These are phyloP conservation scores for Cactoblastis cactorum DNA, from an alignment of 2,888 invertebrate species.

Conservation along the genomic window DNA sequence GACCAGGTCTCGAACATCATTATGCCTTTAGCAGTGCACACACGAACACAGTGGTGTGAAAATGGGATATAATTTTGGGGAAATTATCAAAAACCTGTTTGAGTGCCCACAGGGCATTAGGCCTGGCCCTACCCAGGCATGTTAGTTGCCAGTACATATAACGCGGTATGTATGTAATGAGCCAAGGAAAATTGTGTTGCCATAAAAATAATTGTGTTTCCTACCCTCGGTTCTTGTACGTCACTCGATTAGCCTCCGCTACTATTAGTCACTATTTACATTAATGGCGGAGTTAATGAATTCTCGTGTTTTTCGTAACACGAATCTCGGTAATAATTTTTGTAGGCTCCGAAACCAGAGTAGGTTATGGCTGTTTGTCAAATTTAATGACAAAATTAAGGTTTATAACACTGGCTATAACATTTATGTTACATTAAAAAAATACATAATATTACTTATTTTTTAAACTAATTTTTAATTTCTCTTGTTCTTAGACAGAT, in stretches of 20 bases:
- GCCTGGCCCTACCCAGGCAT: slow-evolving; percentile 69
- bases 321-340: slow-evolving; percentile 10
- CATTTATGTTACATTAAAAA: neutral
- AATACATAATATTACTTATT: no score
- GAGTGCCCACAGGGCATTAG: slow-evolving; percentile 76
- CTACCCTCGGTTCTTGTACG: slow-evolving; percentile 50
- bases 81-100: slow-evolving; percentile 75
- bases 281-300: slow-evolving; percentile 19
- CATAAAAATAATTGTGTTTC: slow-evolving; percentile 77
- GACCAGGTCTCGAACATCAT: slow-evolving; percentile 55
- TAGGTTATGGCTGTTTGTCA: slow-evolving; percentile 1
- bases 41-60: slow-evolving; percentile 65
- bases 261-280: slow-evolving; percentile 23
- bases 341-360: neutral
- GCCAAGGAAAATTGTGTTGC: slow-evolving; percentile 78
- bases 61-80: slow-evolving; percentile 77
- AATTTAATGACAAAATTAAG: neutral
- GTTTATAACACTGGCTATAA: neutral
- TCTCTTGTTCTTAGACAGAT: no score
- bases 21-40: slow-evolving; percentile 49
- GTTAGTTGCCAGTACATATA: slow-evolving; percentile 71
- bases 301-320: slow-evolving; percentile 13
- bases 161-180: slow-evolving; percentile 75
- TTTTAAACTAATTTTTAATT: no score
- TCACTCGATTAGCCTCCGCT: slow-evolving; percentile 48